Evolutionary conservation across 2,888 invertebrate species (phyloP).

Genomic region (Xestia c-nigrum): DNA sequence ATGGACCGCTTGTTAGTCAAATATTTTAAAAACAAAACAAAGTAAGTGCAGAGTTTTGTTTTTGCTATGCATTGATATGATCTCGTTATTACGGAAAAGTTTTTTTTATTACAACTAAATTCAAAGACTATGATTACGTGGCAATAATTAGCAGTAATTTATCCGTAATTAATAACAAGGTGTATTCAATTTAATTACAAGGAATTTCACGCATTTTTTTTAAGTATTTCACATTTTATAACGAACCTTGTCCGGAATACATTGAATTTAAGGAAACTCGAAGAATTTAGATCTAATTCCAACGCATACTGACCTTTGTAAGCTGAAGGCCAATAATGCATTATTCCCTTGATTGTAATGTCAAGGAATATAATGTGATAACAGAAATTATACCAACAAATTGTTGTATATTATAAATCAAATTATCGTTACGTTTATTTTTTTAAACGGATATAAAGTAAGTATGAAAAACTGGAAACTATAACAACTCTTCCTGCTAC

Average conservation of each 20-base stretch:
- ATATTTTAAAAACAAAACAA: constrained; percentile 12
- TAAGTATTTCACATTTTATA: constrained; percentile 33
- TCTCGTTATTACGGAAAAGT: constrained; percentile 6
- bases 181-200: constrained; percentile 9
- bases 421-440: not conserved
- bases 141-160: constrained; percentile 10
- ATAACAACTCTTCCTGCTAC: not conserved
- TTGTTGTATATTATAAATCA: not conserved
- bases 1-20: constrained; percentile 33
- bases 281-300: constrained; percentile 31
- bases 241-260: constrained; percentile 37
- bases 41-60: constrained; percentile 9
- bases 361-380: constrained; percentile 31
- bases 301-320: constrained; percentile 30
- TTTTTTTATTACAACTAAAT: constrained; percentile 14
- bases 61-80: constrained; percentile 17
- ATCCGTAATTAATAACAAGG: constrained; percentile 10
- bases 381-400: not conserved
- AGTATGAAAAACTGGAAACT: not conserved
- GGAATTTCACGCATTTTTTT: constrained; percentile 26
- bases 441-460: too few relatives aligned
- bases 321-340: constrained; percentile 35
- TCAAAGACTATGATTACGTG: constrained; percentile 11
- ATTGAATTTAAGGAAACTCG: constrained; percentile 25
- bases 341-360: constrained; percentile 30